Evolutionary conservation across 2,888 invertebrate genomes (phyloP), one percentile per base, ranked within the genome.

Genomic region (Eupeodes luniger): DNA sequence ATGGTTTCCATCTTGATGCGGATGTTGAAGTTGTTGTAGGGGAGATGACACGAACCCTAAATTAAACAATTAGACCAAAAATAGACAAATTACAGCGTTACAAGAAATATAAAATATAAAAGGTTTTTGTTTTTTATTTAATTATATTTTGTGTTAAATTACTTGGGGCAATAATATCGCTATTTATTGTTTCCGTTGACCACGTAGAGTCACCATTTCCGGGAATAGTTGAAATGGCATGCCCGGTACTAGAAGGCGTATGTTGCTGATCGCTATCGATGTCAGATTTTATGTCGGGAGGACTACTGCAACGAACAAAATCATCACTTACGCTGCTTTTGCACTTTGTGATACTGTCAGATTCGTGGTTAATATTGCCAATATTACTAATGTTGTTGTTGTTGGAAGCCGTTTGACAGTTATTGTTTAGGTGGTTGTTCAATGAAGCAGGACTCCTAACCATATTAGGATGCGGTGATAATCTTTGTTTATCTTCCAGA

Each of bases 121-220:
- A 9, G 0, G 7, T 5, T 47, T 64, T 12, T 16, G 1, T 27
- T 27, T 47, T 47, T 0, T 57, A 9, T 12, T 47, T 47, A 1
- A 34, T 27, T 66, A 40, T 19, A 27, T 19, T 40, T 19, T 19
- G 6, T 61, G 16, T 16, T 19, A 27, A 66, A 64, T 85, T 81
- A 88, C 88, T 81, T 61, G 88, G 64, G 53, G 88, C 44, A 55
- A 78, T 70, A 11, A 88, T 85, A 53, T 88, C 88, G 16, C 85
- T 88, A 19, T 78, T 88, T 44, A 85, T 78, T 51, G 88, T 88
- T 69, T 85, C 88, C n/a, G 81, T 78, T 19, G 88, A 88, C 88
- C 88, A 88, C 7, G 81, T 57, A 5, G 88, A 69, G 49, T 88
- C 85, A 27, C 88, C 81, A 49, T 85, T 88, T 6, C 81, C 81